Base-by-base conservation (phyloP, 2,797 vertebrate genomes). In the Leptatherina wallacei region DNA sequence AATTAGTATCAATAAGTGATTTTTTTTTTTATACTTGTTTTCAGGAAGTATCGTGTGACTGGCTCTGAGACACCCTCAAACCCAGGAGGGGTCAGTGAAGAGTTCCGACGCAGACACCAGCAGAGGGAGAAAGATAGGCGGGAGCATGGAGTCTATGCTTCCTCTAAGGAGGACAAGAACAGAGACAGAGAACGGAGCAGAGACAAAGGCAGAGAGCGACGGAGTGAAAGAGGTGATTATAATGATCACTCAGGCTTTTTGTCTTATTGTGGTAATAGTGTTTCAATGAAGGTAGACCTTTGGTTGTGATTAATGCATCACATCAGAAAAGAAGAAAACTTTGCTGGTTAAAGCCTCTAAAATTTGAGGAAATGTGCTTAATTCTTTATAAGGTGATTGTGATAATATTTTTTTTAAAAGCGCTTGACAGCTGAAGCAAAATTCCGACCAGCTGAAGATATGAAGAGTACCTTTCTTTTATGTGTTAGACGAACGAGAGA, bases 21-120 rank as follows among this genome's bases (percentile, higher is more conserved):
- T 63, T 56, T 60, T 83, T 0, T 2, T 56, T 60, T 83, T 0
- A 2, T 74, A 27, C 56, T 60, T 65, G 0, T 6, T 27, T 89
- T 66, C 57, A 97, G 98, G 86, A 97, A 96, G 73, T 99, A 99
- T 83, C 97, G 98, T 22, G 91, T 95, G 11, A 96, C 96, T 33
- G 97, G 94, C 0, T 96, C 96, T 10, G 98, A 99, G 93, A 99
- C 98, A 0, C 98, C 98, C 0, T 97, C 98, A 12, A 97, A 97
- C 78, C 96, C 98, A 0, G 98, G 98, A 27, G 98, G 98, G 0
- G 98, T 99, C 59, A 99, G 97, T 2, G 97, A 99, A 75, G 98
- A 98, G 88, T 99, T 99, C 71, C 94, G 93, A 84, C 96, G 95
- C 60, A 95, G 94, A 83, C 95, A 95, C 88, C 95, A 98, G 75